Base-by-base conservation (phyloP, 2,888 invertebrate species). In the Oxycera nigricornis region DNA sequence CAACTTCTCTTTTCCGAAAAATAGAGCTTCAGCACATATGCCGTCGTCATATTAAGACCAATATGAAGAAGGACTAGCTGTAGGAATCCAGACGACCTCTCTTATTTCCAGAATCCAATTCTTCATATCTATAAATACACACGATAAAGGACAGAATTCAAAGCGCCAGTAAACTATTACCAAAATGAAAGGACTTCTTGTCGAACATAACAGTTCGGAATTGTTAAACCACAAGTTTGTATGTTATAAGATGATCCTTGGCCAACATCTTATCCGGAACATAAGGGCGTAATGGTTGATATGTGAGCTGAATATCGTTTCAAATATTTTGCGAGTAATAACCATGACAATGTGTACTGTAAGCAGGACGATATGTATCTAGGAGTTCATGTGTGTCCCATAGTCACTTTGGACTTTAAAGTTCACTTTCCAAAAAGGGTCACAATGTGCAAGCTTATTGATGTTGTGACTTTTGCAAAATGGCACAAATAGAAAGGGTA, bases 161-260 rank as follows among this genome's bases (percentile, higher is more conserved):
- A 55, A 70, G 55, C 11, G 26, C 35, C 31, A 52, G 70, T 52
- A 70, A 70, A 70, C 70, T 55, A 70, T 70, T 70, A 30, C 70
- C 31, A 26, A 70, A 70, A 52, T 52, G 70, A 70, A 70, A 70
- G 70, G 70, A 70, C 70, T 52, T 22, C 70, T 70, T 52, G 30
- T 52, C 52, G 70, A 55, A 50, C 68, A 52, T 52, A 50, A 52
- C 68, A 17, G 50, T 52, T 70, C 52, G 11, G 50, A 30, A 70
- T 70, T 70, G 70, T 70, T 31, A 70, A 70, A 70, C 70, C 70
- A 26, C 70, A 70, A 70, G 70, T 52, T 70, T 70, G 70, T 70
- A 52, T 70, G 70, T 31, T 70, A 30, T 30, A 31, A 41, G 70
- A 70, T 17, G 70, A 70, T 70, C 70, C 70, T 52, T 70, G 22